Conservation (phyloP, 2,888 invertebrate species). For the Seira ritae region DNA sequence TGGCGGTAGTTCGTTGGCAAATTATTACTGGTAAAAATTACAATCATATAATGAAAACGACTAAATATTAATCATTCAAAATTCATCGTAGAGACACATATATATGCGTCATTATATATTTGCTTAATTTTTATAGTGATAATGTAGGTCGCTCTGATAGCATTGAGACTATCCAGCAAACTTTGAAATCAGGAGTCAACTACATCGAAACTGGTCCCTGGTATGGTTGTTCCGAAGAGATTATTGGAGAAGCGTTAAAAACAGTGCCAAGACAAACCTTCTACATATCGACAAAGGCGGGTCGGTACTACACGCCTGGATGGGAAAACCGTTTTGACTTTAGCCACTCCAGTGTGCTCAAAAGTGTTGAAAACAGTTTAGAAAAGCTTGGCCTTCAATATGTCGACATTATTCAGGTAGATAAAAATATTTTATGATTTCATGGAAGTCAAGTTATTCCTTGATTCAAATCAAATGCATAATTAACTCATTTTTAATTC, state of each 20-base stretch:
- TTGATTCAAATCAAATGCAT: background rate
- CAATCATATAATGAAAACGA: slow-evolving; percentile 21
- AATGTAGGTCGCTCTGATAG: slow-evolving; percentile 75
- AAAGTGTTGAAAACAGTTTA: slow-evolving; percentile 87
- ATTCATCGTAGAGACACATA: background rate
- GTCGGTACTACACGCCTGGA: slow-evolving; percentile 75
- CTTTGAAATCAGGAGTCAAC: slow-evolving; percentile 88
- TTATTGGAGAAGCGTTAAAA: slow-evolving; percentile 88
- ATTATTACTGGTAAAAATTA: slow-evolving; percentile 83
- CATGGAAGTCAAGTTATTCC: slow-evolving; percentile 14
- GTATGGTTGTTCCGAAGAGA: slow-evolving; percentile 87
- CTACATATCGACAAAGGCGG: slow-evolving; percentile 93
- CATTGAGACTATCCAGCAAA: slow-evolving; percentile 82
- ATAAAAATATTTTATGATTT: background rate
- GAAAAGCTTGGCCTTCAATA: slow-evolving; percentile 85
- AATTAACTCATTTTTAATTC: too few species aligned
- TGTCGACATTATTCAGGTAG: slow-evolving; percentile 92
- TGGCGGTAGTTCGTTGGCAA: slow-evolving; percentile 86
- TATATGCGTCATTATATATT: background rate
- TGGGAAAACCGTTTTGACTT: slow-evolving; percentile 86
- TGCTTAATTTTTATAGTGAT: slow-evolving; percentile 33
- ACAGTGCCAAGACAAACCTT: slow-evolving; percentile 88
- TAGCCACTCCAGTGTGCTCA: slow-evolving; percentile 83
- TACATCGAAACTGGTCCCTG: slow-evolving; percentile 95
- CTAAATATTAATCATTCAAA: background rate